These are phyloP conservation scores for Pemphredon lugubris DNA, from an alignment of 2,888 invertebrate genomes.

Conservation along the genomic window DNA sequence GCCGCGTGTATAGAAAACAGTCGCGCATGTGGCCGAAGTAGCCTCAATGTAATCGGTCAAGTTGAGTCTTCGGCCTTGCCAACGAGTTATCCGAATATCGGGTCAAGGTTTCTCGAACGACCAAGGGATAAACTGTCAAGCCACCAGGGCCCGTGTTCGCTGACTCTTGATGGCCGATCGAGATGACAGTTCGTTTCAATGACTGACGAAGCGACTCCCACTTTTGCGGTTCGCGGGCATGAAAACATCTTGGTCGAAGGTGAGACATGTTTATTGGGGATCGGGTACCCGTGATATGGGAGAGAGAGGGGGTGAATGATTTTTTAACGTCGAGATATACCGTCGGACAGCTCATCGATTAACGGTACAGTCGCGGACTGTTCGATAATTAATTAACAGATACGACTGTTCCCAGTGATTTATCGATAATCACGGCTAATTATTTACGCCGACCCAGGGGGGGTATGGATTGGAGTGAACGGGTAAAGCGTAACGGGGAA, in stretches of 20 bases:
- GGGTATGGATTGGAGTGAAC: no score
- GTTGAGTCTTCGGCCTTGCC: conserved; percentile 72
- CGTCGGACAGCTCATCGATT: no score
- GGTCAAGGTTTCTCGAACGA: conserved; percentile 71
- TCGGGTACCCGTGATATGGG: no score
- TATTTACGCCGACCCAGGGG: no score
- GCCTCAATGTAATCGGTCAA: conserved; percentile 69
- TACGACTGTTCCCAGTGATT: no score
- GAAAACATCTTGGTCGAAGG: not conserved
- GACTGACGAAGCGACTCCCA: conserved; percentile 2
- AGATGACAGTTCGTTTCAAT: conserved; percentile 33
- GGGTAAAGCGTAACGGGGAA: no score
- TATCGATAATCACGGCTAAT: no score
- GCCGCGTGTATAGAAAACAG: conserved; percentile 22
- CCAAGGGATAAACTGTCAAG: conserved; percentile 45
- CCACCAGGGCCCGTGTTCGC: conserved; percentile 35
- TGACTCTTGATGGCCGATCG: conserved; percentile 55
- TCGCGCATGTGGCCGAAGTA: conserved; percentile 27
- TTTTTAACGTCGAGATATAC: no score
- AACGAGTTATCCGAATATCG: conserved; percentile 66
- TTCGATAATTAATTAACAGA: no score
- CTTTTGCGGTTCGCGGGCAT: not conserved
- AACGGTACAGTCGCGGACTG: no score
- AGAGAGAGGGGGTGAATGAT: no score
- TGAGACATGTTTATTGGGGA: no score